Evolutionary conservation across 2,888 invertebrate genomes (phyloP).

Genomic region (Cremastobaeus sp.): DNA sequence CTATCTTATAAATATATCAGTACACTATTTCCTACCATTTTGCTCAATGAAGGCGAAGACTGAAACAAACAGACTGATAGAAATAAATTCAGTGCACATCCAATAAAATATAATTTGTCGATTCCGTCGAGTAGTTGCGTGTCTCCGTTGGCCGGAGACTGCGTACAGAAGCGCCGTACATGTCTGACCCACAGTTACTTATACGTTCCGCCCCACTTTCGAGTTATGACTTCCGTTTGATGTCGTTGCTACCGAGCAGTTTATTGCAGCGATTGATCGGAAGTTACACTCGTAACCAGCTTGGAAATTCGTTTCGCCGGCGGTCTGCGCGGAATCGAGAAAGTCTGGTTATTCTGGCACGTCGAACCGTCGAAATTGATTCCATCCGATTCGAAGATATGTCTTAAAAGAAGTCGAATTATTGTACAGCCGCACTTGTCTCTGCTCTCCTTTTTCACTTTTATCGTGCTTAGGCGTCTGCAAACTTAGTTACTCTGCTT

Average conservation of each 20-base stretch:
- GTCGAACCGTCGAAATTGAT: conserved; percentile 49
- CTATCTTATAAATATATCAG: too few species aligned
- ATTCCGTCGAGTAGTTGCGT: conserved; percentile 19
- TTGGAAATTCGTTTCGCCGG: conserved; percentile 56
- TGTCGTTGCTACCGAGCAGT: conserved; percentile 52
- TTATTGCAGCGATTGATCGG: conserved; percentile 58
- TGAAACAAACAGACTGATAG: conserved; percentile 10
- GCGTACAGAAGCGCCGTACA: conserved; percentile 12
- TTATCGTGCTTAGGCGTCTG: conserved; percentile 18
- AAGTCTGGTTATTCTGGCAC: conserved; percentile 53
- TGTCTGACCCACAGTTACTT: conserved; percentile 39
- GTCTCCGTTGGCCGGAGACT: conserved; percentile 17
- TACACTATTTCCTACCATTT: too few species aligned
- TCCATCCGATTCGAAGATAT: conserved; percentile 42
- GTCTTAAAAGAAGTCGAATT: conserved; percentile 39
- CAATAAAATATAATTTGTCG: conserved; percentile 54
- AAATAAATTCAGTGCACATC: conserved; percentile 27
- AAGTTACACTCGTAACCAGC: conserved; percentile 59
- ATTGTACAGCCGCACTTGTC: conserved; percentile 30
- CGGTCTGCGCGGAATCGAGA: conserved; percentile 45
- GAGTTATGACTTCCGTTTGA: conserved; percentile 60
- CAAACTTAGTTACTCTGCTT: conserved; percentile 2
- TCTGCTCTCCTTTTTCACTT: conserved; percentile 23
- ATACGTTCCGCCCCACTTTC: conserved; percentile 46
- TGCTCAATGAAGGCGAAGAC: too few species aligned